phyloP scores from a whole-genome alignment of 2,113 vertebrate species.

The Mormyrus lacerda region DNA sequence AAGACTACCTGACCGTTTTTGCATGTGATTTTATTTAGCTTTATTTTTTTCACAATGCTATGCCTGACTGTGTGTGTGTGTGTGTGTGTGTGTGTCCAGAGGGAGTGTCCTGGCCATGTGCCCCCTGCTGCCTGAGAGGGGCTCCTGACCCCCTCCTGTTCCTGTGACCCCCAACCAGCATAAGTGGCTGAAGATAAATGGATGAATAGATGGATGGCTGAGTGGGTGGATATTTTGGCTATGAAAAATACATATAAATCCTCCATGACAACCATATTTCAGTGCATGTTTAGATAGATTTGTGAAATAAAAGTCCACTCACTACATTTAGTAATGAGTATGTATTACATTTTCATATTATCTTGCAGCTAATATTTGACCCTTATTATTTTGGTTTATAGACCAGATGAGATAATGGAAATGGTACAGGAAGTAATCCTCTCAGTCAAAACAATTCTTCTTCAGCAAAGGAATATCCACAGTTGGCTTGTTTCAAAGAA shows the following conservation, averaged over 20 bases:
- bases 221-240: neutral
- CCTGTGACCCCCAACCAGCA: neutral
- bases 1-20: neutral
- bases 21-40: neutral
- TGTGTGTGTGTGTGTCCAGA: neutral
- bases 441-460: constrained; percentile 8
- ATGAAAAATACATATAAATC: constrained; percentile 2
- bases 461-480: neutral
- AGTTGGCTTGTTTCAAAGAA: constrained; percentile 49
- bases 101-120: neutral
- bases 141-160: neutral
- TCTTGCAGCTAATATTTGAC: constrained; percentile 24
- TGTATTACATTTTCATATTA: neutral
- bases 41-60: neutral
- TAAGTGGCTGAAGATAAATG: neutral
- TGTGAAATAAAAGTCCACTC: neutral
- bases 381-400: constrained; percentile 29
- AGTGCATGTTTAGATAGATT: neutral
- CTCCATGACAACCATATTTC: neutral
- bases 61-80: neutral
- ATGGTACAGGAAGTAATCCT: neutral
- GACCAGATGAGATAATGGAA: constrained; percentile 6
- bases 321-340: neutral
- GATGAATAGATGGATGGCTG: neutral
- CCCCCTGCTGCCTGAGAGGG: neutral